Percentiles rank a stretch among this genome's conserved stretches.
Evolutionary conservation across 2,888 invertebrate genomes (phyloP).

Genomic region (Vesta saturnalis): DNA sequence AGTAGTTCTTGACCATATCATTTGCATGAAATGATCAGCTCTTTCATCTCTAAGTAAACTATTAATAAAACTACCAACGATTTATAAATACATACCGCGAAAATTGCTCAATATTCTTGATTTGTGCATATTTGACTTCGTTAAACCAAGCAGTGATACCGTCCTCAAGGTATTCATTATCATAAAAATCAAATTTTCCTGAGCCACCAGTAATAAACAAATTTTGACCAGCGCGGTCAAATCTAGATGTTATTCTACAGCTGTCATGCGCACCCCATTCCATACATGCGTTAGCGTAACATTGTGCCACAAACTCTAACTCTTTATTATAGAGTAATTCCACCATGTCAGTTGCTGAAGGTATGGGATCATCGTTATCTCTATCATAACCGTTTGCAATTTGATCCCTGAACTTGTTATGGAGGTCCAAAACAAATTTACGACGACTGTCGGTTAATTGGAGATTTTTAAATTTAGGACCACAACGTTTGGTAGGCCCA

Average conservation of each 20-base stretch:
- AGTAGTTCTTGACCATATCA: too few relatives aligned
- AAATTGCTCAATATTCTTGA: too few relatives aligned
- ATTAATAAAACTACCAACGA: too few relatives aligned
- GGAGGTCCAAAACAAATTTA: background rate
- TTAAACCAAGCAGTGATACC: slow-evolving; percentile 1
- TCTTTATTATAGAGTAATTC: slow-evolving; percentile 13
- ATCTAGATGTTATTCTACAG: background rate
- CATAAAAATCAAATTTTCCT: background rate
- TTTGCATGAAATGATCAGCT: too few relatives aligned
- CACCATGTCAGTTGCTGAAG: slow-evolving; percentile 8
- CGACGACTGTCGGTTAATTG: background rate
- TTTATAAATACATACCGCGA: too few relatives aligned
- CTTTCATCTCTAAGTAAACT: too few relatives aligned
- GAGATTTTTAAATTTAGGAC: background rate
- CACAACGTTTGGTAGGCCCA: background rate
- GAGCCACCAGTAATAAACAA: background rate
- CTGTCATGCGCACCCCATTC: background rate
- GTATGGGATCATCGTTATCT: background rate
- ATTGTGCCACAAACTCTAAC: slow-evolving; percentile 19
- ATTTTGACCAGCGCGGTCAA: slow-evolving; percentile 1
- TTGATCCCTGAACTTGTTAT: background rate
- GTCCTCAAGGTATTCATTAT: background rate
- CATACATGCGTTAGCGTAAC: slow-evolving; percentile 1
- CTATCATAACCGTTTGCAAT: slow-evolving; percentile 9
- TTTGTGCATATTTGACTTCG: too few relatives aligned